A percentile compares a stretch with the other conserved stretches of the same genome.
These are phyloP conservation scores for Panagrolaimus sp. DNA, from an alignment of 1,140 invertebrate genomes.

Conservation along the genomic window DNA sequence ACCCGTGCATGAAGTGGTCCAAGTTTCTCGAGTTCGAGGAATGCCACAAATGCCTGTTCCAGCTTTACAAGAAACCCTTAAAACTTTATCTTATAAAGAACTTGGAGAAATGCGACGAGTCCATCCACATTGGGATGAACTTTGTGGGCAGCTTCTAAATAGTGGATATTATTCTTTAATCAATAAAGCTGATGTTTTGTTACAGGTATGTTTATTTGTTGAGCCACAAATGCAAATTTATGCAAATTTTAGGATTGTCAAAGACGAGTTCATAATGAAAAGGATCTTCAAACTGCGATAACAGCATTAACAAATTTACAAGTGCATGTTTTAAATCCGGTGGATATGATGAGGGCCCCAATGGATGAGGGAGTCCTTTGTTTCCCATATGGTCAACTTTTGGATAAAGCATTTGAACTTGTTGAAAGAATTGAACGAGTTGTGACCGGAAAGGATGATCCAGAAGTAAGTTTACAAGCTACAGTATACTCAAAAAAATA, in stretches of 20 bases:
- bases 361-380: constrained; percentile 59
- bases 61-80: constrained; percentile 25
- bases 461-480: constrained; percentile 33
- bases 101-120: constrained; percentile 42
- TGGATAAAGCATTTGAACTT: constrained; percentile 50
- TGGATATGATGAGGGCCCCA: constrained; percentile 54
- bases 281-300: constrained; percentile 21
- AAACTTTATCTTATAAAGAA: constrained; percentile 29
- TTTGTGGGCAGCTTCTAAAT: constrained; percentile 55
- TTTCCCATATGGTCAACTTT: constrained; percentile 55
- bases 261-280: constrained; percentile 5
- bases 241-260: constrained; percentile 5
- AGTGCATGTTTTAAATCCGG: constrained; percentile 58
- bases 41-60: constrained; percentile 31
- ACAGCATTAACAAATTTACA: constrained; percentile 53
- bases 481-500: no score
- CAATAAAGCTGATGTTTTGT: constrained; percentile 48
- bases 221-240: no score
- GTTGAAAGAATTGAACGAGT: constrained; percentile 45
- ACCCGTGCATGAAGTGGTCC: not conserved
- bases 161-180: constrained; percentile 52
- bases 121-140: constrained; percentile 52
- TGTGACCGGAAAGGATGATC: constrained; percentile 33
- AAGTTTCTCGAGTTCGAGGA: constrained; percentile 21
- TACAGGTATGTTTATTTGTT: constrained; percentile 30